These are phyloP conservation scores for Phortica magna DNA, from an alignment of 2,888 invertebrate genomes.

Conservation along the genomic window DNA sequence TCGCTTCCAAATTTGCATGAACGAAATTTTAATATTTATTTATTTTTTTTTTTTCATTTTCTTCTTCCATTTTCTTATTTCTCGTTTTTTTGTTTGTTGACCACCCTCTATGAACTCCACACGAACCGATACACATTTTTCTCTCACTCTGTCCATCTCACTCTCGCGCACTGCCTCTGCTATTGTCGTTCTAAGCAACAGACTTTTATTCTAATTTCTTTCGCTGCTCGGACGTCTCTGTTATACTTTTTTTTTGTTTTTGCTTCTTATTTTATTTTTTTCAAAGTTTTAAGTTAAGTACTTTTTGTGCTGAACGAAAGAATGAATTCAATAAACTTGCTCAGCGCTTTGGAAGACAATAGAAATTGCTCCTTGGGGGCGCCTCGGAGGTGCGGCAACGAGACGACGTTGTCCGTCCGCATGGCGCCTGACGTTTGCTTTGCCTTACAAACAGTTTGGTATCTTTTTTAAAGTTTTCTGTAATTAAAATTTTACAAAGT, in stretches of 20 bases:
- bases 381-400: background rate
- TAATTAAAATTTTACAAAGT: slow-evolving; percentile 8
- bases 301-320: slow-evolving; percentile 42
- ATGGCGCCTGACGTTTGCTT: background rate
- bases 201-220: slow-evolving; percentile 28
- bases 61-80: background rate
- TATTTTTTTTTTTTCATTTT: background rate
- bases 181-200: background rate
- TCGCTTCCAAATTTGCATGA: slow-evolving; percentile 9
- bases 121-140: background rate
- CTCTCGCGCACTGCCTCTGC: background rate
- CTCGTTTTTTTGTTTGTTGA: no score
- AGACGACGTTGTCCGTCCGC: background rate
- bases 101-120: no score
- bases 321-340: slow-evolving; percentile 47
- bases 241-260: background rate
- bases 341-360: slow-evolving; percentile 42
- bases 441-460: background rate
- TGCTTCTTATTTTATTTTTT: slow-evolving; percentile 6
- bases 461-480: background rate
- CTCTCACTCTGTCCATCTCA: background rate
- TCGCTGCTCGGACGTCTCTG: background rate
- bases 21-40: slow-evolving; percentile 2
- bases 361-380: slow-evolving; percentile 21
- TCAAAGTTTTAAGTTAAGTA: slow-evolving; percentile 46